Evolutionary conservation across 2,888 invertebrate genomes (phyloP).

Genomic region (Tachystola acroxantha): DNA sequence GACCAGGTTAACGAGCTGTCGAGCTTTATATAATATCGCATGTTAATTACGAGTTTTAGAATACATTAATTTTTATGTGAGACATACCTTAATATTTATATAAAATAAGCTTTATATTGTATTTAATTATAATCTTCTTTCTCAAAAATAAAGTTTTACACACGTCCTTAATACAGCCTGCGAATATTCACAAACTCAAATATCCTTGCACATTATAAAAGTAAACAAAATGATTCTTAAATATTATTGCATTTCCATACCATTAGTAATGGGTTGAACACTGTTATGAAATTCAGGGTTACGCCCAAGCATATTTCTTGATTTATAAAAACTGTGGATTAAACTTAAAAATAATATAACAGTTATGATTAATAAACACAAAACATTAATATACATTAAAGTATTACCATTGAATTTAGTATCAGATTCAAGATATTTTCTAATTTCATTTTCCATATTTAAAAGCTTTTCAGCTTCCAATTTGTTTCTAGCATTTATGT

Average conservation of each 20-base stretch:
- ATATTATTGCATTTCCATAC: neutral
- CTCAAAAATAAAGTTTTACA: too few species aligned
- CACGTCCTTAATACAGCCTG: too few species aligned
- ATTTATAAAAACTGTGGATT: neutral
- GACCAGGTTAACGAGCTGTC: too few species aligned
- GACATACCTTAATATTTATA: too few species aligned
- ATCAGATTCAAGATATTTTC: neutral
- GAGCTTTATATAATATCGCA: too few species aligned
- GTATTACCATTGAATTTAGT: neutral
- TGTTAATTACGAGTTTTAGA: too few species aligned
- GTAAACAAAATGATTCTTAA: too few species aligned
- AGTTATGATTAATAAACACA: neutral
- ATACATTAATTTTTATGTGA: too few species aligned
- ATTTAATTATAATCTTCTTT: too few species aligned
- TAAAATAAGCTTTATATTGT: too few species aligned
- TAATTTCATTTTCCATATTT: neutral
- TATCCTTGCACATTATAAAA: too few species aligned
- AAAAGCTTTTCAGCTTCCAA: neutral
- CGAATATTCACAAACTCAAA: too few species aligned
- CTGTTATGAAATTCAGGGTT: neutral
- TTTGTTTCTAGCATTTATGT: neutral
- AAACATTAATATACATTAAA: neutral
- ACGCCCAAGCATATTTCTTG: neutral
- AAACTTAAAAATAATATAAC: neutral
- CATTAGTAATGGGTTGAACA: constrained; percentile 1